These are phyloP conservation scores for Perccottus glenii DNA, from an alignment of 2,113 vertebrate species.

Conservation along the genomic window DNA sequence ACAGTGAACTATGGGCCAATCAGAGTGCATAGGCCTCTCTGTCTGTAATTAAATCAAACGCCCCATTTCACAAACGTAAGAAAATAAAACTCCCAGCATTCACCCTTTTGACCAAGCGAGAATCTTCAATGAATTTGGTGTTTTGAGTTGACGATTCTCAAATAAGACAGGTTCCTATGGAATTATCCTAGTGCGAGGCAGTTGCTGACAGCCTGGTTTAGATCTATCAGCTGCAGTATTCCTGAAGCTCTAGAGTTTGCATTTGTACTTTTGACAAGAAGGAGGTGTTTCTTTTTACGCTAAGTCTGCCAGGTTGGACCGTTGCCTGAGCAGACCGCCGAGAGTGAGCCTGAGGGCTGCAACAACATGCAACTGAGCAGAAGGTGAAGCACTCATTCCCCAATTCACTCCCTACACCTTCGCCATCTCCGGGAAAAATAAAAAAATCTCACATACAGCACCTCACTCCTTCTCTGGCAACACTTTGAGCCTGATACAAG, in stretches of 20 bases:
- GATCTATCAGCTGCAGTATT: conserved; percentile 36
- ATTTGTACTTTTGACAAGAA: conserved; percentile 37
- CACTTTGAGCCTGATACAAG: conserved; percentile 58
- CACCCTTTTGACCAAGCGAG: not conserved
- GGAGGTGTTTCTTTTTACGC: conserved; percentile 9
- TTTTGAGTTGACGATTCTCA: not conserved
- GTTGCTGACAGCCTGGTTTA: conserved; percentile 40
- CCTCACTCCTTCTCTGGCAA: conserved; percentile 35
- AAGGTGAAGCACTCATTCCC: conserved; percentile 6
- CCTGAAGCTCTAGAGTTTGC: conserved; percentile 40
- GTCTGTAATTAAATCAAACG: conserved; percentile 9
- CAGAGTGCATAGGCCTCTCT: conserved; percentile 1
- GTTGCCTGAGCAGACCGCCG: conserved; percentile 7
- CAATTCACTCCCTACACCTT: conserved; percentile 41
- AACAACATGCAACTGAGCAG: conserved; percentile 10
- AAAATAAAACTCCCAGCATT: not conserved
- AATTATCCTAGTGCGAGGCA: conserved; percentile 1
- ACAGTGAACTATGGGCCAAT: not conserved
- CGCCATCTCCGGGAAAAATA: not conserved
- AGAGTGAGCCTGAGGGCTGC: conserved; percentile 28
- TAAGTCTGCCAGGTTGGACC: conserved; percentile 29
- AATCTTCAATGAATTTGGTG: not conserved
- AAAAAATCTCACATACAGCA: not conserved
- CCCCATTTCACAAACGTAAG: conserved; percentile 13
- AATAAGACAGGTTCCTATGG: not conserved